Conservation (phyloP, 2,888 invertebrate genomes). For the Byasa hedistus region DNA sequence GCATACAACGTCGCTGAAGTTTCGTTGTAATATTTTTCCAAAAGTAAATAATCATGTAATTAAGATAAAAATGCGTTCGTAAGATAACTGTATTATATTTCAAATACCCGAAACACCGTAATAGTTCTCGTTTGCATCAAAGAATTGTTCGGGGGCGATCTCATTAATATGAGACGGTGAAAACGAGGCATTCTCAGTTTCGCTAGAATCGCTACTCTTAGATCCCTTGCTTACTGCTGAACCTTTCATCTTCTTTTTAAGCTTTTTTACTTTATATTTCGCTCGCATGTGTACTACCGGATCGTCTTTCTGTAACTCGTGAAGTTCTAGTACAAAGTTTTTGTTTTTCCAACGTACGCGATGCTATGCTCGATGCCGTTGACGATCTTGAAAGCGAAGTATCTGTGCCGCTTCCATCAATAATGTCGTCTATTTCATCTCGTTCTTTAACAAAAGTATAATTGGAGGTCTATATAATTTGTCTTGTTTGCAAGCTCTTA, state of each 20-base stretch:
- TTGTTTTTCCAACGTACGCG: conserved; percentile 38
- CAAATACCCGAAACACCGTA: conserved; percentile 50
- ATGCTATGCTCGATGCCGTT: conserved; percentile 26
- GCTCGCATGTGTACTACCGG: conserved; percentile 33
- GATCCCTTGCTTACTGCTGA: conserved; percentile 33
- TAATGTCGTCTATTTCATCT: conserved; percentile 28
- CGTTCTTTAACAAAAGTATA: conserved; percentile 15
- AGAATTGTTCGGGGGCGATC: conserved; percentile 53
- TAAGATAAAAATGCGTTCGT: not conserved
- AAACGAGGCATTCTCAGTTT: conserved; percentile 43
- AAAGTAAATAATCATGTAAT: too few relatives aligned
- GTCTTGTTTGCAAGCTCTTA: not conserved
- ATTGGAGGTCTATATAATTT: not conserved
- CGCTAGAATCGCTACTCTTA: conserved; percentile 35
- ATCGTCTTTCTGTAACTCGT: conserved; percentile 49
- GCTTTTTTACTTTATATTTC: conserved; percentile 38
- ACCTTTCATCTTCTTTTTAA: conserved; percentile 46
- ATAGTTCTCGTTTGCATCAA: conserved; percentile 61
- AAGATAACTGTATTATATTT: not conserved
- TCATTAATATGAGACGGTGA: conserved; percentile 38
- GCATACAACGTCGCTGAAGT: too few relatives aligned
- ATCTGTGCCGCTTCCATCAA: conserved; percentile 38
- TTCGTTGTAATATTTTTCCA: too few relatives aligned
- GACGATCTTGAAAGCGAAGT: conserved; percentile 43
- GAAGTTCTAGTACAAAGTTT: conserved; percentile 51